Conservation (phyloP, 2,797 vertebrate genomes). For the Acanthurus lineatus region DNA sequence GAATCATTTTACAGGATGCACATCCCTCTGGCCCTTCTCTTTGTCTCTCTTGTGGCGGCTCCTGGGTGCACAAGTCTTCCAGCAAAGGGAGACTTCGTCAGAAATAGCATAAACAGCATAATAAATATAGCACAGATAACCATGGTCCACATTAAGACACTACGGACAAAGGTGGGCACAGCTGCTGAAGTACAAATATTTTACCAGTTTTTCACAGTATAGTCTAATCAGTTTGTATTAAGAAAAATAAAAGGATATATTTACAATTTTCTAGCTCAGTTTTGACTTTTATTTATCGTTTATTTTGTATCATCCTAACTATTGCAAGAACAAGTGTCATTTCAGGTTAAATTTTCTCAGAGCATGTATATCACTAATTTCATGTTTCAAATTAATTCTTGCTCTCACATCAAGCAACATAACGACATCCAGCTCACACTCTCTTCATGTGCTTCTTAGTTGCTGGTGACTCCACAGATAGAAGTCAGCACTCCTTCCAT, state of each 20-base stretch:
- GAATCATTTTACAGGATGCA: conserved; percentile 60
- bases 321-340: too few relatives aligned
- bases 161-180: conserved; percentile 54
- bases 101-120: conserved; percentile 18
- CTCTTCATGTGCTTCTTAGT: conserved; percentile 33
- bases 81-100: conserved; percentile 23
- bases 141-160: conserved; percentile 67
- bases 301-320: too few relatives aligned
- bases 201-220: background rate
- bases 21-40: conserved; percentile 44
- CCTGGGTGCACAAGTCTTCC: conserved; percentile 34
- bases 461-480: conserved; percentile 31
- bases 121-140: conserved; percentile 60
- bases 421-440: background rate
- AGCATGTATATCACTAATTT: background rate
- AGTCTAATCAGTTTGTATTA: background rate
- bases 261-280: too few relatives aligned
- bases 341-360: too few relatives aligned
- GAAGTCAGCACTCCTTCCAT: conserved; percentile 52
- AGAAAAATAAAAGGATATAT: too few relatives aligned
- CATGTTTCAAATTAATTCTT: background rate
- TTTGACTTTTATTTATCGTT: too few relatives aligned
- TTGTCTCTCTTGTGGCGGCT: conserved; percentile 33
- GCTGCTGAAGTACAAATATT: background rate
- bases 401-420: background rate